Percentiles rank a stretch among this genome's conserved stretches.
Evolutionary conservation across 2,797 vertebrate genomes (phyloP).

Genomic region (Numenius phaeopus): DNA sequence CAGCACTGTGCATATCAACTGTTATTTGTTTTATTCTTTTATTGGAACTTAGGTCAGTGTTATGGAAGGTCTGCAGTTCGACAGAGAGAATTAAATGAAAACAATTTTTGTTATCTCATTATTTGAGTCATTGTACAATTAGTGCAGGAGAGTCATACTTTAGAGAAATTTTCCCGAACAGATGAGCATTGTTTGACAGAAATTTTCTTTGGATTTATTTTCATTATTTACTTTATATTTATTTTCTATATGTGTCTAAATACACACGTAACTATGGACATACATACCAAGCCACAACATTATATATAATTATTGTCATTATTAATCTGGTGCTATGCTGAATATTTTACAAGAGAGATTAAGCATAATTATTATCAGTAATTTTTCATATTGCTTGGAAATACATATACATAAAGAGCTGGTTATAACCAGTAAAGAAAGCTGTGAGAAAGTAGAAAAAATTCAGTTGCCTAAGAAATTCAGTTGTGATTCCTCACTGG

Average conservation of each 20-base stretch:
- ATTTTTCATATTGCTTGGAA: not conserved
- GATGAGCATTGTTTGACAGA: not conserved
- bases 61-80: not conserved
- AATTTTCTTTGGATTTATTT: not conserved
- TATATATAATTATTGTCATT: not conserved
- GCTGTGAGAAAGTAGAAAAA: not conserved
- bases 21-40: constrained; percentile 48
- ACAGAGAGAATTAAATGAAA: not conserved
- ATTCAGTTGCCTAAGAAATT: not conserved
- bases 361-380: not conserved
- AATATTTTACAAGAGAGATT: not conserved
- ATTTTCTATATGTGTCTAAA: not conserved
- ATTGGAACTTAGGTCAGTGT: constrained; percentile 1
- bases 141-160: not conserved
- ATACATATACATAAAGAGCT: not conserved
- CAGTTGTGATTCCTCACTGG: not conserved
- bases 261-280: not conserved
- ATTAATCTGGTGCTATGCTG: not conserved
- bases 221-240: not conserved
- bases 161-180: not conserved
- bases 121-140: not conserved
- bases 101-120: not conserved
- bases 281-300: not conserved
- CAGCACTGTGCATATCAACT: constrained; percentile 59
- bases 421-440: not conserved